Evolutionary conservation across 2,888 invertebrate species (phyloP).

Genomic region (Galeruca laticollis): DNA sequence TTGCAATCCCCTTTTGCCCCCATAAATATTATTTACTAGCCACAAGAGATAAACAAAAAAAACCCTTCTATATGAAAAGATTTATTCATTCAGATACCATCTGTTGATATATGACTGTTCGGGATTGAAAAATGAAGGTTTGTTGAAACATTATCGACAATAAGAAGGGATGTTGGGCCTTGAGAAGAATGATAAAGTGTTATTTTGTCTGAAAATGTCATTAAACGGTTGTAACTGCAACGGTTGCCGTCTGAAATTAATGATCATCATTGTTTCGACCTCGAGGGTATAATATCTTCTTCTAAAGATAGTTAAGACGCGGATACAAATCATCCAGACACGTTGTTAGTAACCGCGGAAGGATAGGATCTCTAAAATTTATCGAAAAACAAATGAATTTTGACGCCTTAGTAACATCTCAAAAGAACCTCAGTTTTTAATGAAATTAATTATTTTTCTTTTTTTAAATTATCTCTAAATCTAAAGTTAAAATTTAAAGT

Average conservation of each 20-base stretch:
- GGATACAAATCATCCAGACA: conserved; percentile 33
- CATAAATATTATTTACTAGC: too few species aligned
- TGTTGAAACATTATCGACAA: conserved; percentile 23
- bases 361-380: background rate
- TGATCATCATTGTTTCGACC: conserved; percentile 40
- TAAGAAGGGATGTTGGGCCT: conserved; percentile 19
- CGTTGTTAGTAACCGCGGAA: background rate
- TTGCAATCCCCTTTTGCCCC: too few species aligned
- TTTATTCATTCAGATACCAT: conserved; percentile 25
- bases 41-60: background rate
- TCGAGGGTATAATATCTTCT: conserved; percentile 33
- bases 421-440: too few species aligned
- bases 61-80: conserved; percentile 16
- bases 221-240: conserved; percentile 41
- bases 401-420: too few species aligned
- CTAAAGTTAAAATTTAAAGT: too few species aligned
- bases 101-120: conserved; percentile 20
- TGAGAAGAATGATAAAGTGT: conserved; percentile 33
- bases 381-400: too few species aligned
- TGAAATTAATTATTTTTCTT: too few species aligned
- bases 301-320: conserved; percentile 37
- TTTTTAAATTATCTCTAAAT: too few species aligned
- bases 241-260: conserved; percentile 41
- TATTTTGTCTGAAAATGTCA: conserved; percentile 38
- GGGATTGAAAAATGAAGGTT: conserved; percentile 23